Evolutionary conservation across 2,888 invertebrate genomes (phyloP), one percentile per base, ranked within the genome.

Genomic region (Eristalis arbustorum): DNA sequence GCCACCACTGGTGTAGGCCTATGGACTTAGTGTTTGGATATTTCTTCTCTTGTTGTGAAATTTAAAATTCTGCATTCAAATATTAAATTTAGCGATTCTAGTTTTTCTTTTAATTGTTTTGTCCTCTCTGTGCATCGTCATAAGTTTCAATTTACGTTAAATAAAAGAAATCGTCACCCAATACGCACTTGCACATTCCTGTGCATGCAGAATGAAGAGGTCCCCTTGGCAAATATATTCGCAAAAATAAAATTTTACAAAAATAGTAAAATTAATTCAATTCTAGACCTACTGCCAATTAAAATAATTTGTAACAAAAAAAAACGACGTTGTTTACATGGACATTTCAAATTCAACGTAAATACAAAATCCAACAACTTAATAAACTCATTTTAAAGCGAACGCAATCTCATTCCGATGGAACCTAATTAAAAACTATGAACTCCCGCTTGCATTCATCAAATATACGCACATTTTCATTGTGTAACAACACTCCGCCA

Each of bases 401-500:
- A 8, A 18, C 18, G 18, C 18, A 59, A 28, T 59, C 14, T 11
- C 59, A 59, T 14, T 59, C 25, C 23, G 25, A 11, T 74, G 74
- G 82, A 82, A 87, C 78, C 82, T 87, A 87, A 87, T 87, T 87
- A 87, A 87, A 85, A 82, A 82, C 74, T 87, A 78, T 71, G 74
- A 77, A 87, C 85, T 74, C 59, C 59, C 69, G 66, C 74, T 78
- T 62, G 62, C 77, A 82, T 82, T 82, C 82, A 82, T 78, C 82
- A 78, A 69, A 59, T 34, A 78, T 66, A 87, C 78, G 87, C 83
- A 83, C 25, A 87, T 79, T 87, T 78, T 79, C 83, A 87, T 83
- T 87, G 59, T 59, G 87, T 75, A 87, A 87, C 87, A 83, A 75
- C 87, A 79, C 59, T 23, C 59, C 25, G 74, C 72, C 75, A 79